Evolutionary conservation across 2,888 invertebrate genomes (phyloP), one percentile per base, ranked within the genome.

Genomic region (Petrolisthes cinctipes): DNA sequence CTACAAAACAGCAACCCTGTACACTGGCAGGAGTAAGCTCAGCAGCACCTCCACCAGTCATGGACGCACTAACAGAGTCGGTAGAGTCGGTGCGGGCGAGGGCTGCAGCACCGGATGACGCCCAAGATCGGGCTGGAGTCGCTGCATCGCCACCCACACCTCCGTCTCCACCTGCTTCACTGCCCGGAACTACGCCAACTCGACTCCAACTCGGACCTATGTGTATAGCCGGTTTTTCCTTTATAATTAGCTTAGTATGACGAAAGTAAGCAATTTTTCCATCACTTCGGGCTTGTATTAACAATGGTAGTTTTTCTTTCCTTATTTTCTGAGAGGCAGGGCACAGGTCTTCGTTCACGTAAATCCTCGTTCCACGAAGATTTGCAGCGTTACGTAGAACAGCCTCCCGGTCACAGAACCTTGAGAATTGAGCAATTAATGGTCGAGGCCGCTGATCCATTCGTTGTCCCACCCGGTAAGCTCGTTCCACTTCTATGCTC

Each of bases 331-430:
- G 66, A 11, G 66, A 66, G 11, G 3, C 66, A 2, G 66, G 17
- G 17, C 66, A 66, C 66, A 66, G 66, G 17, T 66, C 66, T 66
- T 66, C 66, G 66, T 66, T 66, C 66, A 66, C 66, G 66, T 66
- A 66, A 17, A 66, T 66, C 66, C 66, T 66, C 17, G 66, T 66
- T 66, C 66, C 66, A 66, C 66, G 66, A 2, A 66, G 66, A 1
- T 66, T 66, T 17, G 66, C 66, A 66, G 66, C 66, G 66, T 66
- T 66, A 11, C 66, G 66, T 66, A 66, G 66, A 3, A 66, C 3
- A 17, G 66, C 66, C 66, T 66, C 66, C 17, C 66, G 66, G 66
- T 66, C 66, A 66, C 66, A 66, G 66, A 66, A 66, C 66, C 11
- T 66, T 66, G 66, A 2, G 66, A 66, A 66, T 14, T 17, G 1